Evolutionary conservation across 1,140 invertebrate species (phyloP).

Genomic region (Goniozus legneri): DNA sequence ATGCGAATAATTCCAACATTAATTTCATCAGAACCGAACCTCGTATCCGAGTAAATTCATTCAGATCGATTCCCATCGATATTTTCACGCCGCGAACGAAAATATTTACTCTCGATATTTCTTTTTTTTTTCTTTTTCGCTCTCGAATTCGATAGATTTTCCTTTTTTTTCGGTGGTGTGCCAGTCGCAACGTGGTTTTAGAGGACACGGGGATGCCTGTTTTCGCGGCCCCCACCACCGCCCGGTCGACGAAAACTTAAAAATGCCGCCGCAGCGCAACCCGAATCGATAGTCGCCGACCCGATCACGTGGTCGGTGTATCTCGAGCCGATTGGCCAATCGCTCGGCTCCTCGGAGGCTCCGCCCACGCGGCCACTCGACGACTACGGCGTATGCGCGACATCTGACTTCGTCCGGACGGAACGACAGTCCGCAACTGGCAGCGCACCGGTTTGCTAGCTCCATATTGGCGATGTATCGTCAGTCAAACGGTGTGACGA

Average conservation of each 20-base stretch:
- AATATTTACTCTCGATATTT: too few relatives aligned
- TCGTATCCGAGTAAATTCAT: too few relatives aligned
- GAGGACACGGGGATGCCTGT: constrained; percentile 22
- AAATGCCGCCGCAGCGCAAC: constrained; percentile 71
- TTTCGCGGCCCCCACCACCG: constrained; percentile 30
- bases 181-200: constrained; percentile 6
- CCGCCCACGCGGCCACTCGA: constrained; percentile 22
- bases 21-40: too few relatives aligned
- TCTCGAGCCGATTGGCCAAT: constrained; percentile 40
- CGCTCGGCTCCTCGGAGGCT: constrained; percentile 12
- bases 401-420: constrained; percentile 37
- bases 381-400: too few relatives aligned
- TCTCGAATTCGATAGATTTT: too few relatives aligned
- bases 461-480: constrained; percentile 25
- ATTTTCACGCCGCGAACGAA: too few relatives aligned
- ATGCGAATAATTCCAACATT: too few relatives aligned
- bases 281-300: constrained; percentile 68
- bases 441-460: constrained; percentile 37
- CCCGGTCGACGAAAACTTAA: constrained; percentile 62
- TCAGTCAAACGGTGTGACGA: too few relatives aligned
- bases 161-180: too few relatives aligned
- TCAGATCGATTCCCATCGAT: too few relatives aligned
- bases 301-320: constrained; percentile 58
- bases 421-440: constrained; percentile 48
- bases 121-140: too few relatives aligned